Evolutionary conservation across 2,113 vertebrate species (phyloP), one percentile per base, ranked within the genome.

Genomic region (Litocranius walleri): DNA sequence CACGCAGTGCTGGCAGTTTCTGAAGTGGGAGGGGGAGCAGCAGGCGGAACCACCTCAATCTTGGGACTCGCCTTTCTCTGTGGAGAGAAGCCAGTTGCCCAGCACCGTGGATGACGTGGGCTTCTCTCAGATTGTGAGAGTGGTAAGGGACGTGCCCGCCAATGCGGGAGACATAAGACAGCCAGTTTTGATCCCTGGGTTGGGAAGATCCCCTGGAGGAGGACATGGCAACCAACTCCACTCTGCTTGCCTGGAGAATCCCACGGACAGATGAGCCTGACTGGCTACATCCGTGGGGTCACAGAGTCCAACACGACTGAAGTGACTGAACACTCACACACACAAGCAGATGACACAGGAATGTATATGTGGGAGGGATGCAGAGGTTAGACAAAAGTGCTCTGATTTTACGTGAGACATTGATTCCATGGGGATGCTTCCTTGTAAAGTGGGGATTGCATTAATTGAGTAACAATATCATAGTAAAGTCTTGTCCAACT

Each of bases 1-100:
- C 43, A 19, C 1, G 1, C 19, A 29, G 2, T 13, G 21, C 11
- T 43, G n/a, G 25, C 50, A 3, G 0, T 1, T 1, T 4, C n/a
- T 30, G 43, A 6, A 33, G 15, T 6, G 67, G 21, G 9, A 23
- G 21, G 54, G 6, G 12, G 16, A 9, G 40, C 15, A 30, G 33
- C 3, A 21, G 12, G 67, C 23, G 13, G 36, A 19, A 45, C 17
- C 29, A 8, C 6, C 25, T 59, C 25, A 14, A 14, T n/a, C 67
- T 40, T 23, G 67, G n/a, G 67, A 13, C 19, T 40, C 5, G 5
- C 36, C 19, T 23, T 15, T 40, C 71, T 61, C 27, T 15, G n/a
- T 30, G 25, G 48, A 1, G 23, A 15, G n/a, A 40, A 4, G 7
- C 14, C 5, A 11, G 23, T 54, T 3, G 6, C 40, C 13, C 33